These are phyloP conservation scores for Griposia aprilina DNA, from an alignment of 2,888 invertebrate species.

Conservation along the genomic window DNA sequence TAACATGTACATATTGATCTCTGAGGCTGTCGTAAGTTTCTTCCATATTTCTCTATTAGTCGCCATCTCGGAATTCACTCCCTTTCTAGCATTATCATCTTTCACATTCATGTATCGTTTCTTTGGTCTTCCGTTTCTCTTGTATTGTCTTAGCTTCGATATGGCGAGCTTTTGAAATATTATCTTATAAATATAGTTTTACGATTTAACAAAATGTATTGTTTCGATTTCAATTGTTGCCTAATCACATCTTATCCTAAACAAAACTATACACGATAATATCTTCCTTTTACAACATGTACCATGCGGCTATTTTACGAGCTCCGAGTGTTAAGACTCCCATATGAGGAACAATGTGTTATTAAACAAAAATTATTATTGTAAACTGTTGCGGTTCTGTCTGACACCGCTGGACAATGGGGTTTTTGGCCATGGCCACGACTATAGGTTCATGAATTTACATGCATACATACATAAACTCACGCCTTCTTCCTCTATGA, in stretches of 20 bases:
- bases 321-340: constrained; percentile 71
- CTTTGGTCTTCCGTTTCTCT: neutral
- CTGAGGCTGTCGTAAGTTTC: neutral
- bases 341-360: constrained; percentile 85
- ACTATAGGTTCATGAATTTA: constrained; percentile 43
- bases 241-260: neutral
- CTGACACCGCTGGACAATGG: constrained; percentile 69
- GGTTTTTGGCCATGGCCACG: constrained; percentile 63
- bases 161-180: neutral
- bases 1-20: neutral
- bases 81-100: neutral
- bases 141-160: neutral
- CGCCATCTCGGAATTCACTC: neutral
- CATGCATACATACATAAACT: neutral
- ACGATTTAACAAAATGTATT: constrained; percentile 1
- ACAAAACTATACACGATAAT: neutral
- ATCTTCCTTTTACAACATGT: constrained; percentile 51
- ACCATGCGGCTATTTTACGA: constrained; percentile 73
- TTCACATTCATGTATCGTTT: neutral
- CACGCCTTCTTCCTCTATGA: neutral
- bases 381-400: constrained; percentile 72
- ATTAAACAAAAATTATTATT: constrained; percentile 85
- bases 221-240: neutral
- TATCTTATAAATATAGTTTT: neutral
- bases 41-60: neutral